Evolutionary conservation across 2,888 invertebrate species (phyloP).

Genomic region (Steromphala cineraria): DNA sequence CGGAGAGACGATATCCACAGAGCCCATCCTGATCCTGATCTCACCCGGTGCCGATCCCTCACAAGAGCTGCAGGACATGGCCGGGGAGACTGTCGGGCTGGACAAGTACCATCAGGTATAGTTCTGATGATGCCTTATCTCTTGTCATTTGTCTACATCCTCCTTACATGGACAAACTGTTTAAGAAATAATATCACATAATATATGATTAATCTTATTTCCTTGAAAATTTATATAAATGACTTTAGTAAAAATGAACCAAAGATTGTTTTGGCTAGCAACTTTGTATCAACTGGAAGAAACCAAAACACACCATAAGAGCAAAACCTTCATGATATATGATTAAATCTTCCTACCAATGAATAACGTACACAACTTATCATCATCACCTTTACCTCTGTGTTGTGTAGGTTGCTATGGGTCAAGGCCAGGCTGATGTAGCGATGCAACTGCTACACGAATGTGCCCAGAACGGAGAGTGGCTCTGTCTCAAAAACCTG

Average conservation of each 20-base stretch:
- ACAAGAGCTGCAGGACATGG: conserved; percentile 84
- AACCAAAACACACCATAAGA: no score
- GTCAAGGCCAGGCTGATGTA: conserved; percentile 85
- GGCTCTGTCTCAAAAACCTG: conserved; percentile 88
- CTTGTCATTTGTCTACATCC: no score
- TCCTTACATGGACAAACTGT: no score
- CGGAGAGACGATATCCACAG: conserved; percentile 79
- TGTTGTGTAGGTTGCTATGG: conserved; percentile 83
- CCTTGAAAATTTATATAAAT: no score
- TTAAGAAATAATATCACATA: no score
- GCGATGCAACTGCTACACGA: conserved; percentile 80
- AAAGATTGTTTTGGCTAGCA: not conserved
- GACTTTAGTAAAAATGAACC: not conserved
- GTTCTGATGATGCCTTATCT: no score
- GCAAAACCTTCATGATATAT: not conserved
- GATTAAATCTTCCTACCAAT: not conserved
- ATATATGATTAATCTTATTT: no score
- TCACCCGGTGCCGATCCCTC: conserved; percentile 95
- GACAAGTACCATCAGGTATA: conserved; percentile 80
- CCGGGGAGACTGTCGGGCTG: conserved; percentile 77
- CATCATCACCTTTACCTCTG: not conserved
- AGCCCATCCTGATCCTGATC: conserved; percentile 89
- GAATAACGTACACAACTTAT: not conserved
- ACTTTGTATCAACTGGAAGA: no score
- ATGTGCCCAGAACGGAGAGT: conserved; percentile 81